These are phyloP conservation scores for Heliconius cydno DNA, from an alignment of 2,888 invertebrate species.

Conservation along the genomic window DNA sequence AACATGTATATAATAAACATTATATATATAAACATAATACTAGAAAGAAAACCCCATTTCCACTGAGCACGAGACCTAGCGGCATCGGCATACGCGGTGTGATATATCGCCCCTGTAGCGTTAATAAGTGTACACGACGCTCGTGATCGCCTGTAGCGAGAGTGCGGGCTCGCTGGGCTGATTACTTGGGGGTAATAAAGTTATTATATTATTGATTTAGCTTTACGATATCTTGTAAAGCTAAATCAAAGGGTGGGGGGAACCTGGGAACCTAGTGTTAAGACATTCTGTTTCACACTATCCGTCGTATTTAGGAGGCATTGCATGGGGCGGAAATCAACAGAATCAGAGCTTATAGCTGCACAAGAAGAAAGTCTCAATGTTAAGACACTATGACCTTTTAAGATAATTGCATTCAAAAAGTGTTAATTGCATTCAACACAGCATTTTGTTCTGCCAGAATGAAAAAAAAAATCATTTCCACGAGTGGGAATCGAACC, in stretches of 20 bases:
- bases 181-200: not conserved
- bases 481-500: not conserved
- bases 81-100: constrained; percentile 75
- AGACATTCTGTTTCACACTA: not conserved
- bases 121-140: constrained; percentile 80
- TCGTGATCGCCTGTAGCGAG: constrained; percentile 80
- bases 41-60: constrained; percentile 22
- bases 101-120: constrained; percentile 81
- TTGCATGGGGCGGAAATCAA: no score
- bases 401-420: no score
- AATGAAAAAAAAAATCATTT: not conserved
- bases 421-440: no score
- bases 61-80: constrained; percentile 55
- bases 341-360: no score
- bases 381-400: no score
- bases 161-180: constrained; percentile 32
- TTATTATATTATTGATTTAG: not conserved
- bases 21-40: no score
- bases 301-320: no score
- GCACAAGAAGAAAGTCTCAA: no score
- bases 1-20: no score
- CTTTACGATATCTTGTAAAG: no score
- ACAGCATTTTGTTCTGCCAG: not conserved
- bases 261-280: not conserved
- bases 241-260: no score